Conservation (phyloP, 2,888 invertebrate genomes). For the Ypsolopha scabrella region DNA sequence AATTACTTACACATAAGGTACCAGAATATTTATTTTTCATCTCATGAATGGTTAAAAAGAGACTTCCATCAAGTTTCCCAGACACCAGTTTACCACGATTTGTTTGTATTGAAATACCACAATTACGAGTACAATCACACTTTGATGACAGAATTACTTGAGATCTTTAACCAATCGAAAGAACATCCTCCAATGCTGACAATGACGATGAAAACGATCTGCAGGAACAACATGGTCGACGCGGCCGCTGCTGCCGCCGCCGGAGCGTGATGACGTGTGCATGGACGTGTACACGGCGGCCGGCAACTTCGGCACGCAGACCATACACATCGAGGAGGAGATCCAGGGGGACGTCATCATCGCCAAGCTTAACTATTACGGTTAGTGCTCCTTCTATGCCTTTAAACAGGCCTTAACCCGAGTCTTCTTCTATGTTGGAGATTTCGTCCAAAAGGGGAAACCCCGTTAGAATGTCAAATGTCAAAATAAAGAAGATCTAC, state of each 20-base stretch:
- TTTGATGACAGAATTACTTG: neutral
- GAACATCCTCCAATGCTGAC: no score
- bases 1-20: no score
- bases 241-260: slow-evolving; percentile 40
- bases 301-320: slow-evolving; percentile 72
- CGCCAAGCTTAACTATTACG: slow-evolving; percentile 54
- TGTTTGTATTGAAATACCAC: neutral
- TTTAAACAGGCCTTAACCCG: no score
- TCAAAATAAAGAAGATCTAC: no score
- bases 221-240: slow-evolving; percentile 35
- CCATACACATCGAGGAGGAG: slow-evolving; percentile 58
- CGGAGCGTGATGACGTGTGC: slow-evolving; percentile 41
- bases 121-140: neutral
- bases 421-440: no score
- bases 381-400: slow-evolving; percentile 19
- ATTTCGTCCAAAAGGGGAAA: no score
- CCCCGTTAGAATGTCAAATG: no score
- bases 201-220: neutral
- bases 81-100: no score
- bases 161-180: no score
- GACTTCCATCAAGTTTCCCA: no score
- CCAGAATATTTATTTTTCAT: no score
- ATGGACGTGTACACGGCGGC: slow-evolving; percentile 56
- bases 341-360: slow-evolving; percentile 46
- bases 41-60: no score